Base-by-base conservation (phyloP, 2,113 vertebrate species). In the Oostethus manadensis region DNA sequence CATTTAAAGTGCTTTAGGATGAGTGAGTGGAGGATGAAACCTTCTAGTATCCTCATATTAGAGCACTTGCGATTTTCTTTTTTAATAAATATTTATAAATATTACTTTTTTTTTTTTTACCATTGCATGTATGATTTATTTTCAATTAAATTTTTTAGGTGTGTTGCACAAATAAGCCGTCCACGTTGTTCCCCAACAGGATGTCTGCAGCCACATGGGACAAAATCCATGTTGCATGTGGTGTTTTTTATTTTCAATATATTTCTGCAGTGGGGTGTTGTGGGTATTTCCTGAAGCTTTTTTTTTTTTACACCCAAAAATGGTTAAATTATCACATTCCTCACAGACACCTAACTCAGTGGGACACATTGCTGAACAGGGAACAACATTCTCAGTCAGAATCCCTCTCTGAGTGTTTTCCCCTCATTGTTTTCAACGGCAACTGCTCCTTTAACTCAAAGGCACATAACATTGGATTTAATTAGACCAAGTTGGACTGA, bases 401-500 rank as follows among this genome's bases (percentile, higher is more conserved):
- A 16, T 18, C 26, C 7, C 2, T 35, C 26, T 53, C 23, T 15
- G 2, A 33, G 8, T 53, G 23, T 53, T 35, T 53, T 11, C 9
- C 16, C 8, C 1, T 1, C 14, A 33, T 33, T 53, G 26, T 53
- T 33, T 53, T 38, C 17, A 54, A 54, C n/a, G 6, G 26, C 3
- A 16, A 38, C n/a, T 20, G 46, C 60, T 60, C 33, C 40, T 40
- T 69, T 56, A 55, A 66, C 23, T 56, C 18, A 43, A 65, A 42
- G 42, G 33, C 65, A 60, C 63, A 74, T 58, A 42, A 38, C 45
- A 58, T 65, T 66, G 56, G 47, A 65, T 63, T 71, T 66, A 69
- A 79, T 77, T 69, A 76, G 56, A 66, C n/a, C 2, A 10, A 65
- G 58, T 60, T 73, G 74, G 50, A 47, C 38, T 44, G 56, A 60